Evolutionary conservation across 2,797 vertebrate species (phyloP).

Genomic region (Pseudochirops corinnae): DNA sequence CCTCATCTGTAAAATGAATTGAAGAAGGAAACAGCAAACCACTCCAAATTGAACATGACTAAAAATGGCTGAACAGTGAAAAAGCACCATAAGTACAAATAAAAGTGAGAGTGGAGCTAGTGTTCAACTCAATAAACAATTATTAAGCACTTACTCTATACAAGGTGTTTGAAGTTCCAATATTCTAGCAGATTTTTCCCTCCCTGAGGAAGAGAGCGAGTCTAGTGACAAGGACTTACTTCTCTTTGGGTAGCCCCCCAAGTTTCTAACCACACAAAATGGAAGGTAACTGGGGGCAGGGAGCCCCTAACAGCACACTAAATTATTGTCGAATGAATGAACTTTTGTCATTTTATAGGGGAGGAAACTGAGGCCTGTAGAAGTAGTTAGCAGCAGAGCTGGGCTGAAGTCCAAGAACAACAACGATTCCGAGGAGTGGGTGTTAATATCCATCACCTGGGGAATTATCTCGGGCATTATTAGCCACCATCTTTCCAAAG

Average conservation of each 20-base stretch:
- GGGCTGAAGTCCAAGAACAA: neutral
- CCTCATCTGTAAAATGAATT: neutral
- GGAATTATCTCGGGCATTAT: neutral
- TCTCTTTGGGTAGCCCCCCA: neutral
- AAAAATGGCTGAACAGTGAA: neutral
- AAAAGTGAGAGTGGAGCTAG: neutral
- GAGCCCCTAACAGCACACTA: neutral
- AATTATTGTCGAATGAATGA: neutral
- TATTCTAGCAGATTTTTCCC: neutral
- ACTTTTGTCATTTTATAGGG: neutral
- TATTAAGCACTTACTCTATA: neutral
- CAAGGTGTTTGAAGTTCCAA: neutral
- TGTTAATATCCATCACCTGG: neutral
- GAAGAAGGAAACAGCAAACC: neutral
- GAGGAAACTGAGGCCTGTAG: neutral
- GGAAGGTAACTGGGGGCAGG: neutral
- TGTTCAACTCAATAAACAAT: neutral
- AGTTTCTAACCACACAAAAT: neutral
- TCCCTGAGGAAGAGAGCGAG: neutral
- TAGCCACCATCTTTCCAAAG: neutral
- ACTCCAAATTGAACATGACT: neutral
- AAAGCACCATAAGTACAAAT: neutral
- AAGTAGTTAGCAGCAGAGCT: neutral
- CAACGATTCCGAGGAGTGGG: neutral
- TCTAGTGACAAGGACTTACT: neutral